These are phyloP conservation scores for Goniozus legneri DNA, from an alignment of 1,140 invertebrate genomes.

Conservation along the genomic window DNA sequence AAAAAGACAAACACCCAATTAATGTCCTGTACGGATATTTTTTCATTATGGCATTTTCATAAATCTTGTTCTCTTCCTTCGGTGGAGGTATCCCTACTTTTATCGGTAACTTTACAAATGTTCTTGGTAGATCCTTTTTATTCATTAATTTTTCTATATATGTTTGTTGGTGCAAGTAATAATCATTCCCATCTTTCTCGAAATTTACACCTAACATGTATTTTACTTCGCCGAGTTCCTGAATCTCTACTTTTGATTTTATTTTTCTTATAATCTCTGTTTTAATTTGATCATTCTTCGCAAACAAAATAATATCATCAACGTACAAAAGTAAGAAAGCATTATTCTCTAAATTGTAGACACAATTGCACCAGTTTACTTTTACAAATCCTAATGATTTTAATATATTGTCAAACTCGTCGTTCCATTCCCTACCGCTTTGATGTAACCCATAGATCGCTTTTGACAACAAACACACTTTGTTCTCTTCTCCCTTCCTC, in stretches of 20 bases:
- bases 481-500: background rate
- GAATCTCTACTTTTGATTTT: background rate
- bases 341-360: background rate
- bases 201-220: background rate
- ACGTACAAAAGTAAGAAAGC: background rate
- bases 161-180: background rate
- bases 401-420: background rate
- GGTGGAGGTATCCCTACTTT: background rate
- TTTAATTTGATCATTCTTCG: background rate
- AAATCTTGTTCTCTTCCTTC: background rate
- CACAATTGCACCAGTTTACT: conserved; percentile 1
- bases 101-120: background rate
- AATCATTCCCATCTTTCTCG: background rate
- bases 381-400: background rate
- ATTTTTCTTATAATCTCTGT: background rate
- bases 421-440: conserved; percentile 3
- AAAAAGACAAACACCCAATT: background rate
- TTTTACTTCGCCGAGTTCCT: background rate
- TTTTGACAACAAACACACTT: conserved; percentile 3
- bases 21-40: conserved; percentile 5
- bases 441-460: conserved; percentile 9
- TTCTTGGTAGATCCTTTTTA: background rate
- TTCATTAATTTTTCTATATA: background rate
- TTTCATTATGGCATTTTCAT: background rate
- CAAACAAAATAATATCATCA: conserved; percentile 4